These are phyloP conservation scores for Lordiphosa clarofinis DNA, from an alignment of 1,140 invertebrate species.

Conservation along the genomic window DNA sequence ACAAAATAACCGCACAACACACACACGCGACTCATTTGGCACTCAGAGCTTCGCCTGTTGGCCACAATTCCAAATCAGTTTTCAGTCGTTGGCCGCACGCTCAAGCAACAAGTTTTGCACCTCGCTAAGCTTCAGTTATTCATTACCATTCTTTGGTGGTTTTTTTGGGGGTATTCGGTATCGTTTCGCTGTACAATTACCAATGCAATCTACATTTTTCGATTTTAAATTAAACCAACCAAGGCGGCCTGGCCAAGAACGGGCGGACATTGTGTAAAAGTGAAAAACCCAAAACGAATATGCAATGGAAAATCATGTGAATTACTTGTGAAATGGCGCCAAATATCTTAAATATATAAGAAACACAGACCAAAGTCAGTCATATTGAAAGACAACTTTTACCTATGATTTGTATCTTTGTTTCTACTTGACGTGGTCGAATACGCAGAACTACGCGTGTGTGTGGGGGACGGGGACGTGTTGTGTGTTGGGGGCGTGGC, in stretches of 20 bases:
- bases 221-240: neutral
- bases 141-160: constrained; percentile 3
- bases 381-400: constrained; percentile 71
- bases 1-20: constrained; percentile 28
- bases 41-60: constrained; percentile 9
- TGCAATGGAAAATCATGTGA: constrained; percentile 39
- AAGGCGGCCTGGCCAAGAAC: constrained; percentile 6
- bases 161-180: constrained; percentile 3
- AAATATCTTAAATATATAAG: constrained; percentile 16
- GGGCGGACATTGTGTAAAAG: constrained; percentile 21
- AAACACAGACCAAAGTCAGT: constrained; percentile 35
- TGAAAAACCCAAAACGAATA: constrained; percentile 39
- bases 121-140: constrained; percentile 29
- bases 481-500: constrained; percentile 50
- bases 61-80: constrained; percentile 31
- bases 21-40: constrained; percentile 3
- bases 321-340: constrained; percentile 36
- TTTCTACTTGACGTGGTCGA: constrained; percentile 35
- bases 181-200: constrained; percentile 24
- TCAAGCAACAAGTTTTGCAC: constrained; percentile 54
- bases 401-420: constrained; percentile 55
- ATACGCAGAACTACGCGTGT: constrained; percentile 49
- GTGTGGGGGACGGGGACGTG: constrained; percentile 11
- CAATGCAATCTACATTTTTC: constrained; percentile 18
- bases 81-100: constrained; percentile 51